A percentile compares a stretch with the other conserved stretches of the same genome.
Evolutionary conservation across 2,888 invertebrate genomes (phyloP).

Genomic region (Iphiclides podalirius): DNA sequence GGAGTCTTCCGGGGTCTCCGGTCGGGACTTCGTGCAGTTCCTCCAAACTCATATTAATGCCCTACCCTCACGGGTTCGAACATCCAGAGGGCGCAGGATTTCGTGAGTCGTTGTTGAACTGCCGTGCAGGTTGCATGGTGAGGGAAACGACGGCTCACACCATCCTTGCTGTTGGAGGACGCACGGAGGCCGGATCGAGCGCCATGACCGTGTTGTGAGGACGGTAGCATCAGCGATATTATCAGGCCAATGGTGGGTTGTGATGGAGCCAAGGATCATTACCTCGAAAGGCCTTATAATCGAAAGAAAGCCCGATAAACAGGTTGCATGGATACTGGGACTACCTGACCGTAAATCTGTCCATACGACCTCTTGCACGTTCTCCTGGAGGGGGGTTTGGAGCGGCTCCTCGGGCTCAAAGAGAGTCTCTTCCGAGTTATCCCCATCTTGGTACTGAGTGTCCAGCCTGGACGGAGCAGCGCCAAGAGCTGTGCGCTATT

Average conservation of each 20-base stretch:
- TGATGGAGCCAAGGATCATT: constrained; percentile 31
- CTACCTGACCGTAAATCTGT: constrained; percentile 24
- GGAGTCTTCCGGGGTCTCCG: constrained; percentile 30
- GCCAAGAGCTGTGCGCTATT: too few species aligned
- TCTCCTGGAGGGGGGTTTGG: constrained; percentile 29
- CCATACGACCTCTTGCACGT: constrained; percentile 27
- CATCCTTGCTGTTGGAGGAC: constrained; percentile 38
- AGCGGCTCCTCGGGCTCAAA: constrained; percentile 23
- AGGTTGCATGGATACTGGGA: constrained; percentile 26
- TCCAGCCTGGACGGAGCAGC: too few species aligned
- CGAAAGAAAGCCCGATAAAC: constrained; percentile 44
- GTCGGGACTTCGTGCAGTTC: constrained; percentile 42
- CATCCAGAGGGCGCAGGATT: constrained; percentile 32
- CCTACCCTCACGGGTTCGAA: constrained; percentile 32
- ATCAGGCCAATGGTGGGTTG: constrained; percentile 37
- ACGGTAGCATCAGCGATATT: constrained; percentile 30
- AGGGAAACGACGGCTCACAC: constrained; percentile 42
- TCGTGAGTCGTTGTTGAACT: constrained; percentile 33
- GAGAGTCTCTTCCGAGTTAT: constrained; percentile 28
- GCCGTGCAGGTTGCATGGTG: constrained; percentile 40
- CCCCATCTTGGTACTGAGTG: constrained; percentile 11
- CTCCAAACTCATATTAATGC: constrained; percentile 40
- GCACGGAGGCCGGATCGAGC: constrained; percentile 41
- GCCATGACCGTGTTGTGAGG: constrained; percentile 40
- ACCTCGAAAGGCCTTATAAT: constrained; percentile 34